Conservation (phyloP, 2,888 invertebrate species). For the Tachina lurida region DNA sequence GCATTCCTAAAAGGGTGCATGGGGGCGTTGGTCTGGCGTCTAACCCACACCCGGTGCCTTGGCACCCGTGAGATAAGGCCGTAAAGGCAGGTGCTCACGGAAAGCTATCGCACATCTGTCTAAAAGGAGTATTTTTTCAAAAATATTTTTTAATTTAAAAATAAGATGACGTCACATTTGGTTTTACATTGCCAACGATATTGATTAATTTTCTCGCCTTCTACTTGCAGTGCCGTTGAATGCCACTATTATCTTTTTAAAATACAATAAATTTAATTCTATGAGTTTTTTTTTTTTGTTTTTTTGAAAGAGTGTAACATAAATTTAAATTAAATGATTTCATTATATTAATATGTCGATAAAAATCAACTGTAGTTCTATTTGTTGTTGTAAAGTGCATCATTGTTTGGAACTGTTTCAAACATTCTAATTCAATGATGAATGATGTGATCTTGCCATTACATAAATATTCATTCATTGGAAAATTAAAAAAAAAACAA, state of each 20-base stretch:
- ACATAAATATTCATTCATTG: conserved; percentile 44
- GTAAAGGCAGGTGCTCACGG: too few relatives aligned
- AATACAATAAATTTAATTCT: conserved; percentile 36
- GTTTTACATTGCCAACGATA: background rate
- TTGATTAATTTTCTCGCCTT: conserved; percentile 19
- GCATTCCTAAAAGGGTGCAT: too few relatives aligned
- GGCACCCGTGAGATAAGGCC: too few relatives aligned
- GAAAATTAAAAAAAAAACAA: conserved; percentile 21
- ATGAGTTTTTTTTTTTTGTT: background rate
- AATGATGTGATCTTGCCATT: conserved; percentile 54
- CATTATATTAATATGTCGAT: conserved; percentile 32
- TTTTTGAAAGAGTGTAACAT: conserved; percentile 21
- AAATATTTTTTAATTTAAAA: background rate
- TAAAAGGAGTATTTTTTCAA: background rate
- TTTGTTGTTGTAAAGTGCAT: conserved; percentile 1
- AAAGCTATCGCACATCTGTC: too few relatives aligned
- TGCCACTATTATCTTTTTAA: conserved; percentile 12
- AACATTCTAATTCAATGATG: conserved; percentile 9
- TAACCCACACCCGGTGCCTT: too few relatives aligned
- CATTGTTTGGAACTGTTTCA: conserved; percentile 12
- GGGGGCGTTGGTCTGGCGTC: too few relatives aligned
- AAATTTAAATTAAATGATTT: conserved; percentile 51
- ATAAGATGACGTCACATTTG: background rate
- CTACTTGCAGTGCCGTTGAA: background rate
- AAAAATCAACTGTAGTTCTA: conserved; percentile 18